Conservation (phyloP, 1,140 invertebrate genomes). For the Drosophila bifasciata region DNA sequence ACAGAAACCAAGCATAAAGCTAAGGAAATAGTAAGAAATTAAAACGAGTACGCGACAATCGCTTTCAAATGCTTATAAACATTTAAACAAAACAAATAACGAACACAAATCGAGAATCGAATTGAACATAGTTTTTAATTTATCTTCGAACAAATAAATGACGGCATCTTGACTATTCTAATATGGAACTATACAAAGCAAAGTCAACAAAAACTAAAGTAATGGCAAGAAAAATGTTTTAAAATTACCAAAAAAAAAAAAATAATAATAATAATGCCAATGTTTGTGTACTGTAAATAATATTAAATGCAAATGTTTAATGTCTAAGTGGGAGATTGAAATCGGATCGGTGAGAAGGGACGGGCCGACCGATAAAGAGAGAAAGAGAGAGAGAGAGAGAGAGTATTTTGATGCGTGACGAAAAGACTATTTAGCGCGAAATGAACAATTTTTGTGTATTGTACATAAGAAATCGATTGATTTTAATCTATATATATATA, state of each 20-base stretch:
- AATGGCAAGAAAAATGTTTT: constrained; percentile 36
- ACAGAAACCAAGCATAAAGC: background rate
- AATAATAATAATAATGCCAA: constrained; percentile 43
- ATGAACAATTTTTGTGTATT: constrained; percentile 76
- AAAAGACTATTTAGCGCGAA: constrained; percentile 79
- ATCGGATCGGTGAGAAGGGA: too few relatives aligned
- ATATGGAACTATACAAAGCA: constrained; percentile 66
- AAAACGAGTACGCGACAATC: constrained; percentile 75
- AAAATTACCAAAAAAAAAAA: constrained; percentile 57
- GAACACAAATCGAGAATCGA: constrained; percentile 38
- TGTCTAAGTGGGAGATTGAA: constrained; percentile 44
- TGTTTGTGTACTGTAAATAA: constrained; percentile 75
- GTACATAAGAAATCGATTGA: constrained; percentile 76
- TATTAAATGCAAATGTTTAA: constrained; percentile 62
- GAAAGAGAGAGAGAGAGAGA: background rate
- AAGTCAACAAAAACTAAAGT: constrained; percentile 36
- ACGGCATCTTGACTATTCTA: constrained; percentile 50
- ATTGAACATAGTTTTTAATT: constrained; percentile 57
- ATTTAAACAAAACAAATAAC: constrained; percentile 15
- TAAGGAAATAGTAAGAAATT: constrained; percentile 20
- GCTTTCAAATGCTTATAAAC: constrained; percentile 76
- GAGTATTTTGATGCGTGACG: constrained; percentile 68
- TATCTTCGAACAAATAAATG: constrained; percentile 21
- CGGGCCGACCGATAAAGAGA: too few relatives aligned
- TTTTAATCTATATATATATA: constrained; percentile 72